Evolutionary conservation across 2,797 vertebrate species (phyloP).

Genomic region (Lepilemur septentrionalis): DNA sequence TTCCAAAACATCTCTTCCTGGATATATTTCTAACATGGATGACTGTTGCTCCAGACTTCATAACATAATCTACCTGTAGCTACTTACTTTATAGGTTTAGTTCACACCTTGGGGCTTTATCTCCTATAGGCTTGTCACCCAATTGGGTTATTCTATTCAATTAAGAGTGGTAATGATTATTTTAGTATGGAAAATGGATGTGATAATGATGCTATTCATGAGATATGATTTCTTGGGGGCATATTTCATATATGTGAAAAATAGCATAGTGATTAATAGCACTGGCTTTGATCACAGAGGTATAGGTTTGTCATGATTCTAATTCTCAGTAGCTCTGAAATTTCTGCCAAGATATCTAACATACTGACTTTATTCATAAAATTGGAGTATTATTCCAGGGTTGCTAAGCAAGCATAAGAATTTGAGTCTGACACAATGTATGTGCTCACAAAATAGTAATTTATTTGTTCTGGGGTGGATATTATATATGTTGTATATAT

Average conservation of each 20-base stretch:
- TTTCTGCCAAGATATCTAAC: not conserved
- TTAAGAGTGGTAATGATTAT: not conserved
- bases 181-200: not conserved
- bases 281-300: not conserved
- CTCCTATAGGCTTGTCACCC: not conserved
- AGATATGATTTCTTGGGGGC: not conserved
- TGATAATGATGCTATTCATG: not conserved
- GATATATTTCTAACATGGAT: not conserved
- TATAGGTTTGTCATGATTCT: not conserved
- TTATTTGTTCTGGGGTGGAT: not conserved
- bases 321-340: not conserved
- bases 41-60: not conserved
- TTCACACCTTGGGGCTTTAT: not conserved
- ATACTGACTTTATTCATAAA: not conserved
- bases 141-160: not conserved
- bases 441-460: not conserved
- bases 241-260: not conserved
- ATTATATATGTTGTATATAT: not conserved
- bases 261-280: not conserved
- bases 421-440: not conserved
- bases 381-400: not conserved
- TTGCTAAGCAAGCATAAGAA: not conserved
- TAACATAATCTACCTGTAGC: not conserved
- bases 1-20: not conserved
- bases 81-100: not conserved